A percentile compares a stretch with the other conserved stretches of the same genome.
Evolutionary conservation across 1,140 invertebrate genomes (phyloP).

Genomic region (Rhizoglyphus robini): DNA sequence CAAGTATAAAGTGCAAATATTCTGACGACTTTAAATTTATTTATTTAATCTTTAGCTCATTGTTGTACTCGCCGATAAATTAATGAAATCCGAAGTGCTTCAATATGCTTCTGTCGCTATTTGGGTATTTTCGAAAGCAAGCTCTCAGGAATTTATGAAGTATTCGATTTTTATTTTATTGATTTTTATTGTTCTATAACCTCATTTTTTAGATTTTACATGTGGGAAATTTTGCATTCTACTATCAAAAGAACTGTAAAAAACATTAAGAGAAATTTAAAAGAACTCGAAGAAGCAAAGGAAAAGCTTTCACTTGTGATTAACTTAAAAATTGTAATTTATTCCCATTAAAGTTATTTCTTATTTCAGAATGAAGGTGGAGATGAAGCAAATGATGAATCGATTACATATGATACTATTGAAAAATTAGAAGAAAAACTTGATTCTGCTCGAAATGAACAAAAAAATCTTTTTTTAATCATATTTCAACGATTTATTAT

Average conservation of each 20-base stretch:
- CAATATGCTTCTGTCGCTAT: slow-evolving; percentile 92
- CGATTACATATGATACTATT: slow-evolving; percentile 46
- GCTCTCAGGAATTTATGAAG: slow-evolving; percentile 83
- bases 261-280: slow-evolving; percentile 70
- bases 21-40: not conserved
- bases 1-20: slow-evolving; percentile 37
- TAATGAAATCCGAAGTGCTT: slow-evolving; percentile 91
- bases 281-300: slow-evolving; percentile 69
- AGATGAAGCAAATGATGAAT: slow-evolving; percentile 24
- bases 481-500: slow-evolving; percentile 93
- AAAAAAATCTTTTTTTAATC: slow-evolving; percentile 91
- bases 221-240: slow-evolving; percentile 94
- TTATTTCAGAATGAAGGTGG: not conserved
- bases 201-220: slow-evolving; percentile 49
- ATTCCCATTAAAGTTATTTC: not conserved
- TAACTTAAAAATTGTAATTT: too few species aligned
- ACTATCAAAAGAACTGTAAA: slow-evolving; percentile 94
- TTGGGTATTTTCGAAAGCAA: slow-evolving; percentile 97
- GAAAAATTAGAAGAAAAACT: slow-evolving; percentile 90
- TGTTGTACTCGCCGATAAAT: slow-evolving; percentile 85
- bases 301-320: slow-evolving; percentile 53
- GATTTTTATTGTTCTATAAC: slow-evolving; percentile 11
- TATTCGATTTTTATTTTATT: slow-evolving; percentile 28
- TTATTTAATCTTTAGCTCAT: slow-evolving; percentile 59
- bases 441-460: slow-evolving; percentile 83